These are phyloP conservation scores for Drosophila baimaii DNA, from an alignment of 1,140 invertebrate species.

Conservation along the genomic window DNA sequence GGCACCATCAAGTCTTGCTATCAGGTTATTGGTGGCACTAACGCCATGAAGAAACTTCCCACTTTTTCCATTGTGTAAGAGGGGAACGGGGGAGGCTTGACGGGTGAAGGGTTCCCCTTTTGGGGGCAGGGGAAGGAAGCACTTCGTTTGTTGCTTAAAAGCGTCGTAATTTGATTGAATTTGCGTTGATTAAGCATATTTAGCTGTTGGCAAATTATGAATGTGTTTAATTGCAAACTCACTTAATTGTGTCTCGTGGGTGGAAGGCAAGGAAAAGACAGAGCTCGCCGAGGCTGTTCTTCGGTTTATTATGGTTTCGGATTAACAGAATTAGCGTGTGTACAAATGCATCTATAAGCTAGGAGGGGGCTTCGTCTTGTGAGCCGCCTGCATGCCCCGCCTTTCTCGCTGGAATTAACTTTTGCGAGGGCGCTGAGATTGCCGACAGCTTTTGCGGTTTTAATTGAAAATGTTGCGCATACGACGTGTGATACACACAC, in stretches of 20 bases:
- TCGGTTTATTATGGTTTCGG: constrained; percentile 72
- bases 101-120: background rate
- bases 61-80: constrained; percentile 2
- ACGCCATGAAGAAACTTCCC: background rate
- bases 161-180: constrained; percentile 78
- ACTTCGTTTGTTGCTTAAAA: constrained; percentile 66
- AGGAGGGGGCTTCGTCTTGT: background rate
- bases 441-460: constrained; percentile 66
- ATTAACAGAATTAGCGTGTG: constrained; percentile 74
- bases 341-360: constrained; percentile 41
- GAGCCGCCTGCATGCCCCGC: background rate
- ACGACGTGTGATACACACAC: constrained; percentile 58
- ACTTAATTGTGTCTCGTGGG: constrained; percentile 71
- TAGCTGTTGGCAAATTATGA: constrained; percentile 76
- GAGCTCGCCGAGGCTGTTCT: constrained; percentile 6
- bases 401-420: constrained; percentile 31
- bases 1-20: background rate
- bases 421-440: constrained; percentile 37
- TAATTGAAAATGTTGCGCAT: constrained; percentile 78
- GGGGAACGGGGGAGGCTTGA: background rate
- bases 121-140: constrained; percentile 9
- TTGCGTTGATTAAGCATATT: constrained; percentile 80
- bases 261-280: constrained; percentile 4
- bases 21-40: constrained; percentile 3
- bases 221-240: constrained; percentile 76